Evolutionary conservation across 2,113 vertebrate species (phyloP), one percentile per base, ranked within the genome.

Genomic region (Diadophis punctatus): DNA sequence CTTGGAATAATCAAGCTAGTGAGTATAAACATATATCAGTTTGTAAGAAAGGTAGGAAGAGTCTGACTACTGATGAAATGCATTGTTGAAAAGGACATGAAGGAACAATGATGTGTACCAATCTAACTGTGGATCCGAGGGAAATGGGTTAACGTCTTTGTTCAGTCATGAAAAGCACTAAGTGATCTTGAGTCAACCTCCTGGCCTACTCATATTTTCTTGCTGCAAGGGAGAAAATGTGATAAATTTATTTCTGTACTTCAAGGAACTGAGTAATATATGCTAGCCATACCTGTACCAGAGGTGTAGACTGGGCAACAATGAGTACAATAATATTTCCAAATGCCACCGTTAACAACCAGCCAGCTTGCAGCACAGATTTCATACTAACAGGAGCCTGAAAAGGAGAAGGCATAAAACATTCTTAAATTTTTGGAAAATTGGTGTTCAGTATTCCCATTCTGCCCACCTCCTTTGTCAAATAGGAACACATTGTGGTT

Each of bases 331-430:
- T 98, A 90, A 99, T 97, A 52, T 99, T 99, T 25, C 99, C 99
- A 93, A 99, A 97, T 2, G 99, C 99, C 30, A 99, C 98, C 0
- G 99, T 99, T 95, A 99, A 97, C 93, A 99, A 96, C 99, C 99
- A 99, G 88, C 98, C 99, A 30, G 98, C 99, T 97, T 99, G 99
- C 87, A 99, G 97, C 80, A 99, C 99, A 0, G 99, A 99, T 95
- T 99, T 99, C 99, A 99, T 99, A 97, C 98, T 99, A 92, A 97
- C 95, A 3, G 99, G 99, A 96, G 99, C 98, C 99, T 99, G 97
- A 84, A 93, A 94, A 96, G 34, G 91, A 96, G 12, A 96, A 94
- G 96, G 94, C 63, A 93, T 25, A 90, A 11, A 52, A 7, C 18
- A 91, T 58, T 60, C 27, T 11, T 51, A 84, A 56, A 34, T 10